Conservation (phyloP, 1,140 invertebrate species). For the Popillia japonica region DNA sequence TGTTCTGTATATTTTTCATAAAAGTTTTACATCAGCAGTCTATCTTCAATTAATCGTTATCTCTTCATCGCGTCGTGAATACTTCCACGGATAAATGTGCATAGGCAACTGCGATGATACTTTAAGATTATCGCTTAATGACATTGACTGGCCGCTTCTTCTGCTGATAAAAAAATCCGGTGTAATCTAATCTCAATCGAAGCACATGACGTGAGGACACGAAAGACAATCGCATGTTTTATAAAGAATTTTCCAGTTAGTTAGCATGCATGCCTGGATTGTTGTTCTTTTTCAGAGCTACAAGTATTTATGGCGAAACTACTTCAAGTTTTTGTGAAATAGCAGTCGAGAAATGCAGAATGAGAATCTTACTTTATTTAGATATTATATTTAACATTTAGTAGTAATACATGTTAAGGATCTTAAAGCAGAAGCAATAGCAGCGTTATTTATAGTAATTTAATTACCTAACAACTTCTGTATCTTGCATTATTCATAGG, state of each 20-base stretch:
- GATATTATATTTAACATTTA: too few relatives aligned
- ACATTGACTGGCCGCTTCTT: slow-evolving; percentile 1
- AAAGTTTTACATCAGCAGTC: background rate
- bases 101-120: background rate
- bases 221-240: background rate
- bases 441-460: too few relatives aligned
- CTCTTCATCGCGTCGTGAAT: background rate
- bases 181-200: background rate
- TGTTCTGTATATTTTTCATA: background rate
- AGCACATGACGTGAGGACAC: background rate
- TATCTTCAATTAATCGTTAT: slow-evolving; percentile 5
- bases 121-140: slow-evolving; percentile 10
- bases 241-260: background rate
- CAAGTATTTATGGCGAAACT: background rate
- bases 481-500: too few relatives aligned
- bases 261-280: background rate
- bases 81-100: background rate
- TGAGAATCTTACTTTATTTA: too few relatives aligned
- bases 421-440: too few relatives aligned
- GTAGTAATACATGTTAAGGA: too few relatives aligned
- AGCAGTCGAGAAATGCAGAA: too few relatives aligned
- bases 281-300: background rate
- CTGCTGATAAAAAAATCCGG: background rate
- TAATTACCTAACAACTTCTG: too few relatives aligned
- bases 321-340: background rate